These are phyloP conservation scores for Drosophila pallidifrons DNA, from an alignment of 1,140 invertebrate species.

Conservation along the genomic window DNA sequence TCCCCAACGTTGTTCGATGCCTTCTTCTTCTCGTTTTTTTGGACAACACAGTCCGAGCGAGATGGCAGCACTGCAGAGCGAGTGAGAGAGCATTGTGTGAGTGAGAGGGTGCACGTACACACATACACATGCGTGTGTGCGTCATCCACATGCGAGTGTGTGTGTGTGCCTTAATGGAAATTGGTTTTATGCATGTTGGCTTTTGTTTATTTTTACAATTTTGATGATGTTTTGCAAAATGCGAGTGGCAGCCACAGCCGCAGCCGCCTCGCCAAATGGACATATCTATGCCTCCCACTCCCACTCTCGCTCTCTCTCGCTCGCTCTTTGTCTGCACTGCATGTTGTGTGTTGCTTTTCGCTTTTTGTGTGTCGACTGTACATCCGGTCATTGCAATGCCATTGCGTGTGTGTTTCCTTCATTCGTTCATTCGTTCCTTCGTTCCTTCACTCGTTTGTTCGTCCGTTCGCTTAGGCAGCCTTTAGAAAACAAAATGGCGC, in stretches of 20 bases:
- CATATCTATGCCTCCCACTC: slow-evolving; percentile 1
- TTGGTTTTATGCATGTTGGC: slow-evolving; percentile 83
- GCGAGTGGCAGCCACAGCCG: slow-evolving; percentile 68
- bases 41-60: slow-evolving; percentile 37
- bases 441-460: no score
- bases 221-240: slow-evolving; percentile 83
- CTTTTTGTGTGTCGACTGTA: slow-evolving; percentile 46
- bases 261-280: slow-evolving; percentile 52
- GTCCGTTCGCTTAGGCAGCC: not conserved
- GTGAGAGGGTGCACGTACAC: slow-evolving; percentile 24
- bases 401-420: slow-evolving; percentile 25
- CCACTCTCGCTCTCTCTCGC: not conserved
- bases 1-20: slow-evolving; percentile 48
- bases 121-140: slow-evolving; percentile 64
- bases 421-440: no score
- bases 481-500: slow-evolving; percentile 38
- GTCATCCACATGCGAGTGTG: slow-evolving; percentile 24
- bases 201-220: slow-evolving; percentile 84
- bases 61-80: slow-evolving; percentile 25
- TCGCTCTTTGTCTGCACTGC: not conserved
- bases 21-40: slow-evolving; percentile 39
- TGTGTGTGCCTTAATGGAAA: slow-evolving; percentile 74
- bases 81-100: slow-evolving; percentile 31
- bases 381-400: slow-evolving; percentile 52
- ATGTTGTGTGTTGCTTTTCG: slow-evolving; percentile 38